Evolutionary conservation across 2,797 vertebrate species (phyloP), one percentile per base, ranked within the genome.

Genomic region (Nannoperca australis): DNA sequence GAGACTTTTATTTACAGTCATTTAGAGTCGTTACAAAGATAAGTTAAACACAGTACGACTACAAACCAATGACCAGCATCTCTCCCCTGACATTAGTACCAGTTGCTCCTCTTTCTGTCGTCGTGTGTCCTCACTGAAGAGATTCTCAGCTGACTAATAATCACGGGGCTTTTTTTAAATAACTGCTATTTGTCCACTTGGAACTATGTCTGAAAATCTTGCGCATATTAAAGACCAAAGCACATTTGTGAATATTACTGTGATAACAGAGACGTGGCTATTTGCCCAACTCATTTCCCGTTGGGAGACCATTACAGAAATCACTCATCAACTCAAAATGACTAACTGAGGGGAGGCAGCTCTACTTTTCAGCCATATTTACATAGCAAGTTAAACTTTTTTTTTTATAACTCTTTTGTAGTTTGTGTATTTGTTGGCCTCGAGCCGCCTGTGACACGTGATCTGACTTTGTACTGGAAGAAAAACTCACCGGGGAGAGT

Each of bases 161-260:
- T 44, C 32, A 34, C 2, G 3, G 3, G 4, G 24, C 51, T 73
- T 55, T 47, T 51, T 42, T 27, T n/a, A 47, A 40, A 79, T 79
- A 13, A 51, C 54, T 11, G 27, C 51, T 8, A 27, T 1, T 14
- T 50, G 3, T 74, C 66, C 61, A 54, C 65, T 13, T 3, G 22
- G 32, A n/a, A 51, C 58, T 34, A 38, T 62, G 5, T 70, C 40
- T 24, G 14, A 49, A 24, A 54, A 18, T 40, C 5, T 22, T 12
- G 27, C 2, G 20, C 36, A 60, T 66, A 62, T 65, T 42, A 69
- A 71, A 71, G 40, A 59, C 24, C 50, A 45, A 45, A 56, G 49
- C 27, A 9, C 20, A 18, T 63, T 49, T 56, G 24, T 60, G 65
- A 50, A 60, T 32, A 79, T 61, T 64, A 30, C 58, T 38, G 53